Evolutionary conservation across 2,797 vertebrate species (phyloP).

Genomic region (Monodelphis domestica): DNA sequence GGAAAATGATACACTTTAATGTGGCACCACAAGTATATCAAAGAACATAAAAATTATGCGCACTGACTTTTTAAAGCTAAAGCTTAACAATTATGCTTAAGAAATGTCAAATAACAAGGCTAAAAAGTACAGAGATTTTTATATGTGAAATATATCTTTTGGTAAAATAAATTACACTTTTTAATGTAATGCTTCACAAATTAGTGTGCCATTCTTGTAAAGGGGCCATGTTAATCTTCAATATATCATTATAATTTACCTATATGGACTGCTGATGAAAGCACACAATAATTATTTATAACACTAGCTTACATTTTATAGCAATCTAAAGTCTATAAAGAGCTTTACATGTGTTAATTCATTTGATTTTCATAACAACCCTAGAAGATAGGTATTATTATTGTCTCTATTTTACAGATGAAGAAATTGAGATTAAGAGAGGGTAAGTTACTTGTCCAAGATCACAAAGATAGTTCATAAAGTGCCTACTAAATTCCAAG

Average conservation of each 20-base stretch:
- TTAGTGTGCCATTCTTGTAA: too few species aligned
- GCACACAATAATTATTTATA: too few species aligned
- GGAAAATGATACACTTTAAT: not conserved
- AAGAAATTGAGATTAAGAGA: not conserved
- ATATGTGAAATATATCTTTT: not conserved
- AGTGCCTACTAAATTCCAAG: not conserved
- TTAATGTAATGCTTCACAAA: too few species aligned
- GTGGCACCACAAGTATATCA: not conserved
- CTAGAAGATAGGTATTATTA: not conserved
- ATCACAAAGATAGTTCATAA: not conserved
- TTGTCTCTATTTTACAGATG: not conserved
- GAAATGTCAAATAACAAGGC: not conserved
- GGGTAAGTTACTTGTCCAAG: not conserved
- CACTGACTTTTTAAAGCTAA: not conserved
- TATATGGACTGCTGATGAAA: too few species aligned
- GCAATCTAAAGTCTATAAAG: not conserved
- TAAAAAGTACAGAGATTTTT: not conserved
- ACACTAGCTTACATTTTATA: not conserved
- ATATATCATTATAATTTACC: too few species aligned
- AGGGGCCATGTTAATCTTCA: too few species aligned
- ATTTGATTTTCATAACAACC: not conserved
- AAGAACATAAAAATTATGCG: not conserved
- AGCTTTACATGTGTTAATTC: not conserved
- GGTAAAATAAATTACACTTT: not conserved
- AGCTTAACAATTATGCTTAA: not conserved